Base-by-base conservation (phyloP, 2,888 invertebrate genomes). In the Tridacna gigas region DNA sequence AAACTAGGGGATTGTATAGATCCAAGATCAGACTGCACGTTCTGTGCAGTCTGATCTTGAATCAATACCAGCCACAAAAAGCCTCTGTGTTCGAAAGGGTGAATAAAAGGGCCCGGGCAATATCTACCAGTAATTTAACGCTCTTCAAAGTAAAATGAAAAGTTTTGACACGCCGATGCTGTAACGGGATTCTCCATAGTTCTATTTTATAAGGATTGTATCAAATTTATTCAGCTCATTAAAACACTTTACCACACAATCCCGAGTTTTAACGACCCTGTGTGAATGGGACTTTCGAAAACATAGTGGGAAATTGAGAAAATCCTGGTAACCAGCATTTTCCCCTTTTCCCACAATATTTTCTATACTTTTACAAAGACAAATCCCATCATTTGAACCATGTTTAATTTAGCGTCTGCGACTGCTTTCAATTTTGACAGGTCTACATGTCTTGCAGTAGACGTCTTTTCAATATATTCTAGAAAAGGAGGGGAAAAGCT, bases 141-240 rank as follows among this genome's bases (percentile, higher is more conserved):
- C 61, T 61, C n/a, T n/a, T 61, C 61, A 61, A 15, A 61, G 11
- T 37, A 37, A 61, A 61, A 61, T 61, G n/a, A 61, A 15, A 61
- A 20, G 61, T 61, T 61, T 61, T 61, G 61, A 61, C 61, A 61
- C 61, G 25, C 11, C n/a, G 20, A 61, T 61, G 18, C n/a, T 61
- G 61, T 61, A 61, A 61, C 61, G 61, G 61, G 61, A 61, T 61
- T 61, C 61, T 22, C 61, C n/a, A 61, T 22, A 11, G 25, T 25
- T 61, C 61, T 11, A n/a, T 61, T 61, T 61, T 61, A 37, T 61
- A 2, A 20, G n/a, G 61, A n/a, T 1, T 61, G 61, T 61, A 61
- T 61, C 61, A 61, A 61, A n/a, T 61, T 61, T n/a, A 56, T n/a
- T n/a, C 56, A n/a, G n/a, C n/a, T 56, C 56, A 56, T 20, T 20